Evolutionary conservation across 2,888 invertebrate genomes (phyloP).

Genomic region (Pycnomerus fuliginosus): DNA sequence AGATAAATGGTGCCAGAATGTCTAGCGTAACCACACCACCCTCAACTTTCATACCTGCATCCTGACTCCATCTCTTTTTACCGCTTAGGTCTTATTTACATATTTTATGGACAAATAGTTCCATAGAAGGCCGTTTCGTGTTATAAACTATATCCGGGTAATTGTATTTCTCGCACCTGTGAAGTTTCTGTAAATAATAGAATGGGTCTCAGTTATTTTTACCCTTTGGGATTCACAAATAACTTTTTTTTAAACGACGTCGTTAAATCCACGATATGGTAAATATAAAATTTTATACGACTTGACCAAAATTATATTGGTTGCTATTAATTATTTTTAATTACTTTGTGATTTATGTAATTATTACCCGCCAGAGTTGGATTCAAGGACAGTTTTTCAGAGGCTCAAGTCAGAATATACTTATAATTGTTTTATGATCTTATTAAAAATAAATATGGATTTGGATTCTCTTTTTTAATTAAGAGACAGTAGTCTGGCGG

Average conservation of each 20-base stretch:
- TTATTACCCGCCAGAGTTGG: too few relatives aligned
- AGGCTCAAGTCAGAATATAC: too few relatives aligned
- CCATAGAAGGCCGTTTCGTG: conserved; percentile 29
- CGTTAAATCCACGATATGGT: conserved; percentile 15
- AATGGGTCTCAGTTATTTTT: too few relatives aligned
- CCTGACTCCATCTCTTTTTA: too few relatives aligned
- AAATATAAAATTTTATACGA: conserved; percentile 27
- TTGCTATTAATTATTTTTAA: conserved; percentile 33
- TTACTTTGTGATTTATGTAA: conserved; percentile 30
- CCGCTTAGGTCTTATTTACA: conserved; percentile 23
- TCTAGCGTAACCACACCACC: conserved; percentile 26
- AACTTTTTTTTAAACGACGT: too few relatives aligned
- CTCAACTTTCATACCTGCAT: conserved; percentile 17
- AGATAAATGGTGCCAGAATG: conserved; percentile 29
- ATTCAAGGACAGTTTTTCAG: too few relatives aligned
- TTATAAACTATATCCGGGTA: conserved; percentile 37
- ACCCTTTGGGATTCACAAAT: too few relatives aligned
- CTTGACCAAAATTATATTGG: conserved; percentile 33
- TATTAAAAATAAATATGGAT: too few relatives aligned
- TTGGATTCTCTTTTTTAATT: too few relatives aligned
- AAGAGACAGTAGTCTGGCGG: too few relatives aligned
- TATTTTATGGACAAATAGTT: conserved; percentile 27
- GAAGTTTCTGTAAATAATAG: too few relatives aligned
- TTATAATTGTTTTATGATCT: too few relatives aligned
- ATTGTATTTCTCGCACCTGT: conserved; percentile 33